Base-by-base conservation (phyloP, 1,140 invertebrate species). In the Drosophila micromelanica region DNA sequence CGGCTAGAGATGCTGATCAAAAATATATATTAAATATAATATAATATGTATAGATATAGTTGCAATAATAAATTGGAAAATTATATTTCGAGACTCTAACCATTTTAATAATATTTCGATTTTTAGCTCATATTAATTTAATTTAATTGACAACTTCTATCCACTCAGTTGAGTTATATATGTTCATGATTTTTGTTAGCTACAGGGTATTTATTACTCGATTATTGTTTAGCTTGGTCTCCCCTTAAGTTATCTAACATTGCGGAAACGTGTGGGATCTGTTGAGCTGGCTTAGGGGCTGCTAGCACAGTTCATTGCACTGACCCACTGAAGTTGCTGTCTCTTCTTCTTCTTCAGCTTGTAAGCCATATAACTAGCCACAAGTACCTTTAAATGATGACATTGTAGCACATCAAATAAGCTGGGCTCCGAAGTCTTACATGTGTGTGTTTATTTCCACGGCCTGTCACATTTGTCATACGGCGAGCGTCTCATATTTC, bases 381-480 rank as follows among this genome's bases (percentile, higher is more conserved):
- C 37, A 65, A 56, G 42, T 30, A 30, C 17, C 30, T 38, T 46
- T 37, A 65, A 56, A 23, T 35, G 43, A 65, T 46, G 42, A 56
- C 52, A 48, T 46, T 65, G 62, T 51, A 30, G 52, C 63, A 56
- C 51, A 23, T 62, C 40, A 23, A 56, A 37, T 38, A 17, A 13
- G 32, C 23, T 49, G 35, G 49, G 20, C 54, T 68, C 63, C 70
- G 81, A 86, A 86, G 81, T 87, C 81, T 11, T 86, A 86, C 78
- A 86, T 87, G 81, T 81, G 82, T 87, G 30, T 38, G 15, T 67
- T 51, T 77, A 48, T 77, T 51, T 69, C 64, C 63, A 56, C 72
- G 54, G 61, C 52, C 73, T 61, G 69, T 63, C 79, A 76, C 80
- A 84, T 57, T 73, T 84, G 80, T 84, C 80, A 79, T 76, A 73